A percentile compares a stretch with the other conserved stretches of the same genome.
phyloP scores from a whole-genome alignment of 1,140 invertebrate species.

The Homalodisca vitripennis region DNA sequence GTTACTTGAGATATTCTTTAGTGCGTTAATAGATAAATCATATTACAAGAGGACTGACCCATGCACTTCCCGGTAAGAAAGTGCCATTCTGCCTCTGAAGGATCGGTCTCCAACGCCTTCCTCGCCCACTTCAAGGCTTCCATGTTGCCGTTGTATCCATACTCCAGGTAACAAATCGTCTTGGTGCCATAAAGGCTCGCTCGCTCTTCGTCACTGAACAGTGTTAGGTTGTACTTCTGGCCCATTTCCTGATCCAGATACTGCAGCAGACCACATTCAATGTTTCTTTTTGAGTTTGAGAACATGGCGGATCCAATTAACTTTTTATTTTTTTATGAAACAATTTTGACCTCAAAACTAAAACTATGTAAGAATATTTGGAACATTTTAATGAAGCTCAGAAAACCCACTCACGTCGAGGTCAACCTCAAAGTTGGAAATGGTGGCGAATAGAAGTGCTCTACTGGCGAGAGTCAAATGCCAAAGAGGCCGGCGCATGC shows the following conservation, averaged over 20 bases:
- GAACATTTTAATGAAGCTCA: no score
- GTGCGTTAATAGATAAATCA: no score
- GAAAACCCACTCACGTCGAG: no score
- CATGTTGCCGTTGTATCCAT: constrained; percentile 9
- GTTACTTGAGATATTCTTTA: no score
- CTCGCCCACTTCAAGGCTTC: not conserved
- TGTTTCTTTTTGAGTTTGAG: no score
- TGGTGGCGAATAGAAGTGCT: not conserved
- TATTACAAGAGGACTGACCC: no score
- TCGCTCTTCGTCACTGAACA: not conserved
- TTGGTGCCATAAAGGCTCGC: not conserved
- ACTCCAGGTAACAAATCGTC: not conserved
- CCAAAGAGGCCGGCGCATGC: not conserved
- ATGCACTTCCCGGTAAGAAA: constrained; percentile 5
- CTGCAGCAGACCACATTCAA: no score
- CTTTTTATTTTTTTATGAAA: no score
- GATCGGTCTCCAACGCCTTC: not conserved
- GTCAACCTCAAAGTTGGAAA: not conserved
- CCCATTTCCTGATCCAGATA: not conserved
- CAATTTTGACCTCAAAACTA: no score
- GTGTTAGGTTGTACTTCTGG: not conserved
- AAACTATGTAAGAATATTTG: no score
- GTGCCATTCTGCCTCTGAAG: constrained; percentile 5
- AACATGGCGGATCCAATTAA: no score
- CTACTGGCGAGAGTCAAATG: not conserved